Evolutionary conservation across 2,888 invertebrate species (phyloP), one percentile per base, ranked within the genome.

Genomic region (Mesorhabditis spiculigera): DNA sequence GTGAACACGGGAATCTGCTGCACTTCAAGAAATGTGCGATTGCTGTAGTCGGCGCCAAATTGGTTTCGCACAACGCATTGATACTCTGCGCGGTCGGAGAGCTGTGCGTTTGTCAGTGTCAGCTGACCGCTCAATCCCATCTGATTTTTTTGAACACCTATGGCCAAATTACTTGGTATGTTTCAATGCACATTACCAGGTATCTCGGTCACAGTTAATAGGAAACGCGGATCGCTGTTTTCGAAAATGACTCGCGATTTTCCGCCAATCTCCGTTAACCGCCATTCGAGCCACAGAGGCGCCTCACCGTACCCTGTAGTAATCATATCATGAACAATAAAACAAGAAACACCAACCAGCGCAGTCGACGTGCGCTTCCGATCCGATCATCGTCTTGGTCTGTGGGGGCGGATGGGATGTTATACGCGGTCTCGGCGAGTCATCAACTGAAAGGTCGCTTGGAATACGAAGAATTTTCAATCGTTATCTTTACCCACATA

Each of bases 351-450:
- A 50, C n/a, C n/a, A 77, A 4, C 73, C 79, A 64, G 73, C 72
- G 68, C 79, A 79, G 5, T 64, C 68, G 43, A 79, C 73, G 8
- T 70, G 66, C 0, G 73, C 77, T n/a, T 65, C 68, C 64, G 71
- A 68, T 0, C 73, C 72, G 6, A 75, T 45, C 10, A 76, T 45
- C 6, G 75, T 69, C 8, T 66, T 69, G 45, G 75, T 68, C 4
- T 45, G 43, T 41, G 74, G 67, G 5, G 67, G 66, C 0, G 79
- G 78, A 44, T 77, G 75, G 16, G 70, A 42, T 4, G 74, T 71
- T n/a, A 79, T 73, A 63, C 73, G 72, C 8, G 78, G 75, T 58
- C 78, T 69, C n/a, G 79, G 79, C 4, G 78, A 78, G 45, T 77
- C 75, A 61, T 75, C 75, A 8, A 73, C 77, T 77, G 64, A 44